Base-by-base conservation (phyloP, 2,797 vertebrate genomes). In the Clarias pachynema region DNA sequence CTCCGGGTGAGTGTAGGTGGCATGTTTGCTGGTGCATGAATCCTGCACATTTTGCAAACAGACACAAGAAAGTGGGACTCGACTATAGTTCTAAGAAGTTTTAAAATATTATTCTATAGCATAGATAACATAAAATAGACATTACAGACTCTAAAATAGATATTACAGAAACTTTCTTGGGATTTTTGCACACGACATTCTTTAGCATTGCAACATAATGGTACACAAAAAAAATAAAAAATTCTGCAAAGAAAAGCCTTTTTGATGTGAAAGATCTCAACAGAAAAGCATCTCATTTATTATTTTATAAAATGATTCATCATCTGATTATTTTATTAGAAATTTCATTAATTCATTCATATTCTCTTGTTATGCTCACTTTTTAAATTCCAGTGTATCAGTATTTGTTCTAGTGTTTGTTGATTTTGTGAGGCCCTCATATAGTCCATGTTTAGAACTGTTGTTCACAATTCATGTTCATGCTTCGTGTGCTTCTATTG, bases 1-100 rank as follows among this genome's bases (percentile, higher is more conserved):
- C 31, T 68, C 57, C 44, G 49, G 63, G 79, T 84, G 63, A 75
- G 60, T 77, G 85, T 89, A 88, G 86, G 85, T 85, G 78, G 87
- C 40, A 85, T 78, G 85, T 78, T 66, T 60, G 34, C 79, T 49
- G 49, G 34, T 82, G 53, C 79, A 60, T 78, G 70, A 72, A 77
- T 31, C 59, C 16, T 63, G 69, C 62, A 78, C 26, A 69, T 37
- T 31, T 49, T 69, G 56, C 79, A 82, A 31, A 85, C 26, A 85
- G 18, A 81, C 31, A 79, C 26, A 44, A 29, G 31, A n/a, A 24
- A 20, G 18, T 31, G 57, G 20, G 31, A 69, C 3, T 22, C 37
- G 49, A 56, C 16, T 18, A 31, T 53, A 29, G 16, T 75, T 56
- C 53, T 59, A 57, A 77, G n/a, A 40, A 63, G 20, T 31, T 26